Percentiles rank a stretch among this genome's conserved stretches.
phyloP scores from a whole-genome alignment of 1,140 invertebrate genomes.

The Trichonephila clavata region DNA sequence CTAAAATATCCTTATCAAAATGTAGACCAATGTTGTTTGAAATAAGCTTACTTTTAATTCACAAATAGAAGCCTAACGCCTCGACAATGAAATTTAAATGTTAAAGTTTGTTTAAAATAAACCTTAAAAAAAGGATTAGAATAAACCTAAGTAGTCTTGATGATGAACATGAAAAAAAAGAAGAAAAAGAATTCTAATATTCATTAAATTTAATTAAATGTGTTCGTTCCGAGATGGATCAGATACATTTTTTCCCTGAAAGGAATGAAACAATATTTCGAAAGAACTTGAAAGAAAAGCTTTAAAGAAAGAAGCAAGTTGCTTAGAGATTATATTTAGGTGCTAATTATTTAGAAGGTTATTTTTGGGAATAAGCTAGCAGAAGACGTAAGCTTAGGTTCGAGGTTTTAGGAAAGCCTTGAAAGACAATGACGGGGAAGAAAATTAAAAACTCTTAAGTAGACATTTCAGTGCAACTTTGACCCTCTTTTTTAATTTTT shows the following conservation, averaged over 20 bases:
- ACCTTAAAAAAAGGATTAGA: neutral
- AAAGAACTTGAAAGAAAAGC: neutral
- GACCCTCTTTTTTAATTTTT: no score
- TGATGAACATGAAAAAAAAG: neutral
- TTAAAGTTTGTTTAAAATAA: neutral
- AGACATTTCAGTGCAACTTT: neutral
- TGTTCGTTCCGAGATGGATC: neutral
- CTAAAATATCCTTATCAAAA: no score
- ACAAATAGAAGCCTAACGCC: no score
- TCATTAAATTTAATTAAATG: conserved; percentile 65
- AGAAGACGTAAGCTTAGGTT: no score
- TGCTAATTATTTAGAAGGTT: conserved; percentile 11
- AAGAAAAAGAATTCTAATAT: neutral
- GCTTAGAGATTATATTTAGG: conserved; percentile 12
- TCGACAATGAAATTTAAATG: neutral
- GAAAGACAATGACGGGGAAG: neutral
- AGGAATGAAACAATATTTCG: neutral
- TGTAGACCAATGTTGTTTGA: no score
- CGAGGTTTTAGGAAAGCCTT: neutral
- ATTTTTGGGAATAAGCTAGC: neutral
- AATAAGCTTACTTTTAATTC: no score
- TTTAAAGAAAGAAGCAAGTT: neutral
- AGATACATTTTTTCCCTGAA: neutral
- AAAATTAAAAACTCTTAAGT: conserved; percentile 3
- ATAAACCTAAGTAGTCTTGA: neutral